Conservation (phyloP, 2,888 invertebrate species). For the Parnassius orleans region DNA sequence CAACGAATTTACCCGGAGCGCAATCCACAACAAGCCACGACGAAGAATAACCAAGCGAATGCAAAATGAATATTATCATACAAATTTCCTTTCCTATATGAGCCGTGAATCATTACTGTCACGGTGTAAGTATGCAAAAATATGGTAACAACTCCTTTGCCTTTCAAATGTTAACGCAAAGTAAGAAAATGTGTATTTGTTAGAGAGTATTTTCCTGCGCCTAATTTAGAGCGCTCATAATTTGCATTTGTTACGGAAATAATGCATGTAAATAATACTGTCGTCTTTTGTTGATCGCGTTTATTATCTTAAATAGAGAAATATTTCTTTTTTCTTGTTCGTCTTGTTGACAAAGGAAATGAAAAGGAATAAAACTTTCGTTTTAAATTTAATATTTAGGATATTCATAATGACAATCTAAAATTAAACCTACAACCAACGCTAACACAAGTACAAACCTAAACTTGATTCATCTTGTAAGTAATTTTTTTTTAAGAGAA, state of each 20-base stretch:
- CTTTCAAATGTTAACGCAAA: constrained; percentile 42
- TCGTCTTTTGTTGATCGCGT: no score
- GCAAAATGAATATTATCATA: constrained; percentile 61
- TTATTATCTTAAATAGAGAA: no score
- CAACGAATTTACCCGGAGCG: constrained; percentile 72
- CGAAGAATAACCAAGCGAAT: constrained; percentile 47
- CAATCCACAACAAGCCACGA: constrained; percentile 69
- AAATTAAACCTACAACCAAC: no score
- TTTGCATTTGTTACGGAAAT: constrained; percentile 18
- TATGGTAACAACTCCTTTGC: constrained; percentile 61
- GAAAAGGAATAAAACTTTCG: no score
- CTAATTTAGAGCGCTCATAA: constrained; percentile 18
- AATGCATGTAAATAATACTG: no score
- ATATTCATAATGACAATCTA: no score
- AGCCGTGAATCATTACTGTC: constrained; percentile 64
- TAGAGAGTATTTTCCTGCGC: constrained; percentile 11
- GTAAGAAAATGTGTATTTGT: constrained; percentile 36
- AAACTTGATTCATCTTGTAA: no score
- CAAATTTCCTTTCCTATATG: constrained; percentile 76
- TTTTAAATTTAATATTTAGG: no score
- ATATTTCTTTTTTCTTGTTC: no score
- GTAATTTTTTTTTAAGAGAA: no score
- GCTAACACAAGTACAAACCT: no score
- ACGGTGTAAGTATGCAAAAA: constrained; percentile 73
- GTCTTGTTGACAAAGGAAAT: no score